phyloP scores from a whole-genome alignment of 2,113 vertebrate genomes.

The Scatophagus argus region DNA sequence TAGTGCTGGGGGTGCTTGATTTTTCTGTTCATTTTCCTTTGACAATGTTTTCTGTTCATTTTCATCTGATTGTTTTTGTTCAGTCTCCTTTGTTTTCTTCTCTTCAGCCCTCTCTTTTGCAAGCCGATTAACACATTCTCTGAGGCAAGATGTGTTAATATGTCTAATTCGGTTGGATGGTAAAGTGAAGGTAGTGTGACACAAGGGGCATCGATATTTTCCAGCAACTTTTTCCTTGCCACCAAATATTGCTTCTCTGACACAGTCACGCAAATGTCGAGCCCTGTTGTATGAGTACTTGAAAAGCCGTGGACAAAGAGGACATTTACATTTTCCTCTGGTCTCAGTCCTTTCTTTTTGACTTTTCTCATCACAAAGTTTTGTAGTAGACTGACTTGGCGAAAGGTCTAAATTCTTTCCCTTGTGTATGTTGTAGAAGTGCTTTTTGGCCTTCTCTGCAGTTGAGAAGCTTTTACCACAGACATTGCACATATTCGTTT shows the following conservation, averaged over 20 bases:
- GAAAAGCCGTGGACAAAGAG: constrained; percentile 79
- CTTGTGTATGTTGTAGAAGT: constrained; percentile 56
- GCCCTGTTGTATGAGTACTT: constrained; percentile 79
- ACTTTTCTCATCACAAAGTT: constrained; percentile 50
- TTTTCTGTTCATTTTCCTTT: constrained; percentile 38
- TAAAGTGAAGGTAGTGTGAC: constrained; percentile 66
- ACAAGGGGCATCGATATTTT: constrained; percentile 81
- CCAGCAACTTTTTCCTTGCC: constrained; percentile 61
- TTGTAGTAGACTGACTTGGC: constrained; percentile 49
- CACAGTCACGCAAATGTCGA: constrained; percentile 81
- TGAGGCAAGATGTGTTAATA: constrained; percentile 72
- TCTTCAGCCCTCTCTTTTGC: constrained; percentile 25
- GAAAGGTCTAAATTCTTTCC: constrained; percentile 5
- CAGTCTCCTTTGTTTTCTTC: background rate
- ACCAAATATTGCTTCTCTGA: constrained; percentile 50
- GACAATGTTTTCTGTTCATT: constrained; percentile 1
- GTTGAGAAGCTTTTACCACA: constrained; percentile 70
- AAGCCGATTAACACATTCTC: constrained; percentile 56
- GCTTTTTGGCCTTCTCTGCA: constrained; percentile 51
- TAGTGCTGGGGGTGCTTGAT: constrained; percentile 2
- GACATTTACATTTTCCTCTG: constrained; percentile 72
- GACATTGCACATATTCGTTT: constrained; percentile 49
- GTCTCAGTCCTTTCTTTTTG: background rate
- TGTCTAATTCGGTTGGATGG: constrained; percentile 77
- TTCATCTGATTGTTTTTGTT: constrained; percentile 13